phyloP scores from a whole-genome alignment of 2,888 invertebrate genomes.

The Cephus pygmeus region DNA sequence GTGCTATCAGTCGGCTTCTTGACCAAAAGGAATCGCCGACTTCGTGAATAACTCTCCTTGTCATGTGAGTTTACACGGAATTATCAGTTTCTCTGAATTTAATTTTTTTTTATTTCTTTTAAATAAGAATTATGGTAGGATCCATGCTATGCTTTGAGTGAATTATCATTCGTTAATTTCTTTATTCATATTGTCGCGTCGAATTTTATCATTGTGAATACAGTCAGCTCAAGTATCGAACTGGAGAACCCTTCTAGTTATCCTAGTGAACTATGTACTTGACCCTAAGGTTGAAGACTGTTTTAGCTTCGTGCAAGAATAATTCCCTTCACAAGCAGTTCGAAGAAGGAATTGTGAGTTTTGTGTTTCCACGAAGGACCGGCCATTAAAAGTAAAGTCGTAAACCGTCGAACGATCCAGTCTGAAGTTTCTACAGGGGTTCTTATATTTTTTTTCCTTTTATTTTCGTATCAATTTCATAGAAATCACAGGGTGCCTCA shows the following conservation, averaged over 20 bases:
- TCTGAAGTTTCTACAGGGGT: background rate
- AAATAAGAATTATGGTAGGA: background rate
- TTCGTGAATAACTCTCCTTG: background rate
- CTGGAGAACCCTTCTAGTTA: background rate
- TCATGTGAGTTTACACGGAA: background rate
- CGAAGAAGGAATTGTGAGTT: background rate
- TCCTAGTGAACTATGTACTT: background rate
- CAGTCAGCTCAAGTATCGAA: background rate
- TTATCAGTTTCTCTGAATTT: background rate
- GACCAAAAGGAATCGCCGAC: background rate
- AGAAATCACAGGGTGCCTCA: background rate
- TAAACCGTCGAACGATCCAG: background rate
- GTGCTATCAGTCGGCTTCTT: background rate
- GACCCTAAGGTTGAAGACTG: background rate
- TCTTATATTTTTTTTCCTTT: background rate
- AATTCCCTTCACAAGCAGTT: background rate
- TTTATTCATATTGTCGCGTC: background rate
- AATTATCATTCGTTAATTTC: background rate
- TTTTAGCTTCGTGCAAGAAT: background rate
- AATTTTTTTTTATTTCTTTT: background rate
- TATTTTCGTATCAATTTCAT: background rate
- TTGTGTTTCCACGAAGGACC: background rate
- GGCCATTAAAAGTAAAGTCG: conserved; percentile 1
- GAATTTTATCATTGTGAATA: background rate
- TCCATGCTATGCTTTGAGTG: background rate